Base-by-base conservation (phyloP, 2,113 vertebrate species). In the Gavia stellata region DNA sequence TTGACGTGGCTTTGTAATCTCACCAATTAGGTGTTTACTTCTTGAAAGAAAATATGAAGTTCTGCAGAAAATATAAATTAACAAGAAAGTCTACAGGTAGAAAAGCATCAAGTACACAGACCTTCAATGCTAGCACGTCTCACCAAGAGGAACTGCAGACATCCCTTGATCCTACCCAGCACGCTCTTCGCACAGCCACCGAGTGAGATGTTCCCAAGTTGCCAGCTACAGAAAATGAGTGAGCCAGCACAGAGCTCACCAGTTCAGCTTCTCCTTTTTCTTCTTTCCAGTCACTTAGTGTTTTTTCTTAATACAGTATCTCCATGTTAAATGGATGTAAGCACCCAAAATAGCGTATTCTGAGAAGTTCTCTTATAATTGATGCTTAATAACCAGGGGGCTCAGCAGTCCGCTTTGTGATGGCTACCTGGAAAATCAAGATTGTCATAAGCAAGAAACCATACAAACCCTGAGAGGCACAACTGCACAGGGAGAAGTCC, bases 131-230 rank as follows among this genome's bases (percentile, higher is more conserved):
- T 84, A 86, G 26, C 26, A 66, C 1, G 0, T 68, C 24, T 33
- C 16, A 78, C n/a, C 68, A 78, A 68, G 25, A 75, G 9, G 18
- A 59, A 67, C 26, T 62, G 34, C 36, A 71, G n/a, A 12, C 59
- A 77, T 29, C n/a, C 44, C 52, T 55, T 5, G 26, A 59, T 14
- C 44, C 38, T 20, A 25, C 11, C 14, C 29, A 71, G 34, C 44
- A 36, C 10, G 0, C 14, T 78, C 26, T 40, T 33, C 31, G 26
- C 0, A 1, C 3, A 2, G 23, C 23, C 67, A 55, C n/a, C 2
- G 1, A 61, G n/a, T 3, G 25, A 73, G 33, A 50, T 5, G 11
- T 20, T 83, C 63, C 52, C 33, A 55, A 72, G 28, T 8, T 52
- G 29, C 44, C 49, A 63, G 19, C 18, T 68, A 50, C 53, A 83